A percentile compares a stretch with the other conserved stretches of the same genome.
These are phyloP conservation scores for Neodiprion fabricii DNA, from an alignment of 1,140 invertebrate genomes.

Conservation along the genomic window DNA sequence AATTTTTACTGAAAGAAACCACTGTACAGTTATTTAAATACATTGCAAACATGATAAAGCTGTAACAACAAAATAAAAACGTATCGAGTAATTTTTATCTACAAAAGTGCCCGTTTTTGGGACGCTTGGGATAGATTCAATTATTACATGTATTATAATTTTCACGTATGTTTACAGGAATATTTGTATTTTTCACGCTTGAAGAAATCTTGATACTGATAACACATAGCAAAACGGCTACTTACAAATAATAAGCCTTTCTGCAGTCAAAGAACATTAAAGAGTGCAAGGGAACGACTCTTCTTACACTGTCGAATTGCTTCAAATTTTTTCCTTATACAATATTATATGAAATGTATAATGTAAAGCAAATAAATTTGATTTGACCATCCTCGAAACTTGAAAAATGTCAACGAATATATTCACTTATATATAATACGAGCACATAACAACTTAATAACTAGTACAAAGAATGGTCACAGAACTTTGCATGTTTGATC, in stretches of 20 bases:
- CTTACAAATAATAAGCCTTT: too few species aligned
- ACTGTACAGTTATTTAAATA: background rate
- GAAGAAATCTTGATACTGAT: background rate
- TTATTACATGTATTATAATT: background rate
- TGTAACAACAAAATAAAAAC: background rate
- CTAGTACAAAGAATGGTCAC: background rate
- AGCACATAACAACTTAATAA: background rate
- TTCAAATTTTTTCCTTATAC: background rate
- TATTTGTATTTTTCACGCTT: constrained; percentile 31
- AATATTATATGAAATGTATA: background rate
- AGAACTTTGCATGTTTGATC: too few species aligned
- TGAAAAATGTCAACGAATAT: background rate
- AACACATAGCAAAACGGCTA: background rate
- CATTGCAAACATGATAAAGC: background rate
- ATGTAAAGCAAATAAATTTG: background rate
- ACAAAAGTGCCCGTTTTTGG: too few species aligned
- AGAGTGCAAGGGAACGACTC: too few species aligned
- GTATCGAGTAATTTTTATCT: too few species aligned
- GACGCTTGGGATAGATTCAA: too few species aligned
- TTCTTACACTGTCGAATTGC: background rate
- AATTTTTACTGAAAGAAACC: too few species aligned
- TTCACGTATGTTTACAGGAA: constrained; percentile 33
- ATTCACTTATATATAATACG: background rate
- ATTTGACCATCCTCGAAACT: background rate
- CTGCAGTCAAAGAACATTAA: too few species aligned